phyloP scores from a whole-genome alignment of 2,888 invertebrate genomes.

The Caenorhabditis sp. region DNA sequence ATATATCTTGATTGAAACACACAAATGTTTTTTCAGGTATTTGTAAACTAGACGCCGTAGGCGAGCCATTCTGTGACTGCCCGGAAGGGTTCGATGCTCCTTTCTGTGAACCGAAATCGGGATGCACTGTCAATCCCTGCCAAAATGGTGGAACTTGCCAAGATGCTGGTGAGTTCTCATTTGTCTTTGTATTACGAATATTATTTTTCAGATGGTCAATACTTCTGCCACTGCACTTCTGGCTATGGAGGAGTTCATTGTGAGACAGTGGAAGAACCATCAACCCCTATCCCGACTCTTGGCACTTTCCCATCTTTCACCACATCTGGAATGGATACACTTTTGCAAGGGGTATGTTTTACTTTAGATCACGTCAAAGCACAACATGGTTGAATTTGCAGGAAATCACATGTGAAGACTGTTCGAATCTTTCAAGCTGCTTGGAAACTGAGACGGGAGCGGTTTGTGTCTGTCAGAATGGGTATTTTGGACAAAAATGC shows the following conservation, averaged over 20 bases:
- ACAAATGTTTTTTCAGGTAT: no score
- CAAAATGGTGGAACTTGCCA: slow-evolving; percentile 87
- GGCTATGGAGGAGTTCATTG: slow-evolving; percentile 74
- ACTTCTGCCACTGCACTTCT: slow-evolving; percentile 71
- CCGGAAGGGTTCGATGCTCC: slow-evolving; percentile 59
- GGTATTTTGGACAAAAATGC: slow-evolving; percentile 69
- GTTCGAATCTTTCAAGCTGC: slow-evolving; percentile 68
- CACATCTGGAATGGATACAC: slow-evolving; percentile 15
- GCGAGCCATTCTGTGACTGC: slow-evolving; percentile 56
- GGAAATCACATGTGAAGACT: slow-evolving; percentile 69
- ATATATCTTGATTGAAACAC: neutral
- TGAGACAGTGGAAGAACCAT: slow-evolving; percentile 58
- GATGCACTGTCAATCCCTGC: slow-evolving; percentile 74
- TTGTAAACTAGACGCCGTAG: slow-evolving; percentile 45
- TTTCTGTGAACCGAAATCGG: slow-evolving; percentile 66
- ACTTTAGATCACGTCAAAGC: no score
- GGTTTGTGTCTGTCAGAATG: slow-evolving; percentile 71
- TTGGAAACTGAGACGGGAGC: slow-evolving; percentile 65
- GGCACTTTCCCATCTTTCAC: slow-evolving; percentile 39
- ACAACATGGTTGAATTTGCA: neutral
- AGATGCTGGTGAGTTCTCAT: slow-evolving; percentile 88
- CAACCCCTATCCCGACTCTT: slow-evolving; percentile 35
- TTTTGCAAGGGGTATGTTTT: slow-evolving; percentile 6
- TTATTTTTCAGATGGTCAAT: slow-evolving; percentile 56
- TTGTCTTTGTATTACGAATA: no score